Evolutionary conservation across 1,140 invertebrate species (phyloP), one percentile per base, ranked within the genome.

Genomic region (Papilio helenus): DNA sequence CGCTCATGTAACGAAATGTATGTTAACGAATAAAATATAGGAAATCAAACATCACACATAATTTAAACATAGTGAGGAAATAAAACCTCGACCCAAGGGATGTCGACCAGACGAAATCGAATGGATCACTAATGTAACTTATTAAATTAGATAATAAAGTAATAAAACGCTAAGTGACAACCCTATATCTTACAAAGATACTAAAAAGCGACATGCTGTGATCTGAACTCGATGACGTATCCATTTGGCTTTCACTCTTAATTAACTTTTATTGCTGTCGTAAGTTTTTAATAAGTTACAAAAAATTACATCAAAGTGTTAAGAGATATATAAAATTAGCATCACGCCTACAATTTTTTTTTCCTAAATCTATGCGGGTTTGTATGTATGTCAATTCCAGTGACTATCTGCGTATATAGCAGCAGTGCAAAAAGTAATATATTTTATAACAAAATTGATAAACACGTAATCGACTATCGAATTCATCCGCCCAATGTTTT

Each of bases 211-310:
- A 5, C 23, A 68, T 3, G 61, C 61, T 68, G 61, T 68, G 61
- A 68, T 68, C 61, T 68, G 61, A 68, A 68, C 61, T 68, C 61
- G 61, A 68, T 68, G 26, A 29, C 61, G 61, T 39, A 34, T 29
- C 61, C 23, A 65, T 26, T 61, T 26, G 4, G 61, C 61, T 65
- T 65, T 65, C 23, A 29, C 61, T 65, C 26, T 68, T 68, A 68
- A 68, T 68, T 29, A 68, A 10, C 61, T 68, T 68, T 68, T 68
- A 68, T 68, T 68, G 61, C 61, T 68, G 23, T 68, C 26, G 61
- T 68, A 26, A 65, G 58, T 29, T 68, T 58, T 68, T 68, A 65
- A 23, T 68, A 29, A 68, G 61, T 68, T 68, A 65, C 23, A 26
- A 39, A 39, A 39, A 65, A 29, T 29, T 65, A 68, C 61, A 68